Evolutionary conservation across 2,797 vertebrate genomes (phyloP).

Genomic region (Falco columbarius): DNA sequence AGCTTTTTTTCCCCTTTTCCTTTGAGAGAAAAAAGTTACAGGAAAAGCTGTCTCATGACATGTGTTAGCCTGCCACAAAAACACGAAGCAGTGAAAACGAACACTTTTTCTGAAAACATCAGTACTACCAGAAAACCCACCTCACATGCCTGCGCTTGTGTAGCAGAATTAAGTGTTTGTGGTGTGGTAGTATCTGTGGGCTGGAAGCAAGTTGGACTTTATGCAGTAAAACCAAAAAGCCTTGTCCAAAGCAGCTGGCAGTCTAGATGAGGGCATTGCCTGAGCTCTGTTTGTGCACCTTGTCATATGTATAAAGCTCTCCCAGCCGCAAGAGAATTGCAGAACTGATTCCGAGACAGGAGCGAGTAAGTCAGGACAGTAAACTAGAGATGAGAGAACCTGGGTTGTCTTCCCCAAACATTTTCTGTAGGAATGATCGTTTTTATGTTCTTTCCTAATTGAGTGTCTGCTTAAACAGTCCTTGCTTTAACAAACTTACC

Average conservation of each 20-base stretch:
- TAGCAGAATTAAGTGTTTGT: not conserved
- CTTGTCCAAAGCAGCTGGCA: not conserved
- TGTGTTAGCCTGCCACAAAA: not conserved
- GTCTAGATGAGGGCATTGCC: not conserved
- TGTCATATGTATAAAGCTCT: not conserved
- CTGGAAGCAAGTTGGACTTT: not conserved
- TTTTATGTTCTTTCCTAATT: not conserved
- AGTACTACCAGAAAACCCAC: not conserved
- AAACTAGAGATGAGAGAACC: not conserved
- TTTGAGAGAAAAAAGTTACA: not conserved
- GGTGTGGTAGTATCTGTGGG: not conserved
- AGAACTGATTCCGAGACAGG: not conserved
- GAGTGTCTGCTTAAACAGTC: not conserved
- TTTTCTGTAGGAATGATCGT: not conserved
- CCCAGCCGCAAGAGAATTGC: not conserved
- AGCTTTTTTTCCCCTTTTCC: not conserved
- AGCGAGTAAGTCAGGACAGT: not conserved
- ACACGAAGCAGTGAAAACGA: not conserved
- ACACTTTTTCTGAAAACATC: not conserved
- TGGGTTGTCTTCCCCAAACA: not conserved
- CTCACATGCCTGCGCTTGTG: not conserved
- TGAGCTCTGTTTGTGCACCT: not conserved
- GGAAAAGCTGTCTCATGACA: not conserved
- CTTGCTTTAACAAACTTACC: not conserved
- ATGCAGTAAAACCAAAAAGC: not conserved